Percentiles rank a stretch among this genome's conserved stretches.
These are phyloP conservation scores for Dendrolimus kikuchii DNA, from an alignment of 1,140 invertebrate genomes.

Conservation along the genomic window DNA sequence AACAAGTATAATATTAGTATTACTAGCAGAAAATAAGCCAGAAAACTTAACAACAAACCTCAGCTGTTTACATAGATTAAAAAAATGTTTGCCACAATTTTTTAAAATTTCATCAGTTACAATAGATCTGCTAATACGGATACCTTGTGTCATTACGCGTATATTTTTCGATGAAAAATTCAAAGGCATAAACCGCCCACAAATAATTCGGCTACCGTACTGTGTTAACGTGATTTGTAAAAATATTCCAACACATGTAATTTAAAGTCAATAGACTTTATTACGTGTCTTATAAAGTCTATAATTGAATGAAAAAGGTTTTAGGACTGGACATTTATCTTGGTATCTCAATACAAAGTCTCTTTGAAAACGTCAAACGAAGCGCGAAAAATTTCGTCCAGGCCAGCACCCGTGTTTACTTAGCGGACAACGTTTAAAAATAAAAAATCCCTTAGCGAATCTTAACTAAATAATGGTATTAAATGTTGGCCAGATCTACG, in stretches of 20 bases:
- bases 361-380: slow-evolving; percentile 52
- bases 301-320: slow-evolving; percentile 12
- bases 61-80: no score
- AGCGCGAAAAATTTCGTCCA: slow-evolving; percentile 55
- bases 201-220: slow-evolving; percentile 59
- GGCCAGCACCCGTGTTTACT: slow-evolving; percentile 50
- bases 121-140: not conserved
- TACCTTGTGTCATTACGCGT: slow-evolving; percentile 3
- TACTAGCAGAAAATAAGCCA: no score
- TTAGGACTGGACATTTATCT: slow-evolving; percentile 6
- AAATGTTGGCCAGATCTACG: slow-evolving; percentile 48
- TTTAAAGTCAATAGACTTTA: not conserved
- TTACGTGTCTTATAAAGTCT: slow-evolving; percentile 14
- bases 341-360: slow-evolving; percentile 30
- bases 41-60: no score
- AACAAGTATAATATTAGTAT: no score
- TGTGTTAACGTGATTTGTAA: slow-evolving; percentile 51
- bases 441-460: slow-evolving; percentile 24
- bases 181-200: slow-evolving; percentile 34
- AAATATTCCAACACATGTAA: slow-evolving; percentile 6
- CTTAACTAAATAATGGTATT: slow-evolving; percentile 54
- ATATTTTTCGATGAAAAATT: slow-evolving; percentile 15
- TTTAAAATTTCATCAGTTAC: no score
- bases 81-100: no score
- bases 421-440: slow-evolving; percentile 48